Evolutionary conservation across 2,888 invertebrate genomes (phyloP).

Genomic region (Cephus spinipes): DNA sequence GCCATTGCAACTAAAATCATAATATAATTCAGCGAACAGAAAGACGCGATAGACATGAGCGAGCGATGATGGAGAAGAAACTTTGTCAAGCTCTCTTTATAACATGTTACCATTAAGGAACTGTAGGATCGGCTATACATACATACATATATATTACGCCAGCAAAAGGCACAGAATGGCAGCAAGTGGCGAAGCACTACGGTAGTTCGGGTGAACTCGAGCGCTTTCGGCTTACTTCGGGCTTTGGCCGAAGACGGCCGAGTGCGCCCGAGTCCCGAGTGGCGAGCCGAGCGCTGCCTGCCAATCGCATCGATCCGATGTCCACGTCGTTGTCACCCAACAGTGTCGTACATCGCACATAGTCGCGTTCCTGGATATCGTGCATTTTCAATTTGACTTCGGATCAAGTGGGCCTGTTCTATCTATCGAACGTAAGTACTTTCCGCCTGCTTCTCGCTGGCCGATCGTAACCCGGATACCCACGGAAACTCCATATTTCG

Average conservation of each 20-base stretch:
- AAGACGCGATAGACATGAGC: too few species aligned
- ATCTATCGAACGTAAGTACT: slow-evolving; percentile 54
- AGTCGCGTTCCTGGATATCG: slow-evolving; percentile 50
- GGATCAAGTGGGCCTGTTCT: slow-evolving; percentile 52
- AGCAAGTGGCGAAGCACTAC: too few species aligned
- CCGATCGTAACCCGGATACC: slow-evolving; percentile 16
- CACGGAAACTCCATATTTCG: slow-evolving; percentile 9
- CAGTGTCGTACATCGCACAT: slow-evolving; percentile 53
- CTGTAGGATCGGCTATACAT: too few species aligned
- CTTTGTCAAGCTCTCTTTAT: too few species aligned
- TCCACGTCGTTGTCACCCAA: slow-evolving; percentile 60
- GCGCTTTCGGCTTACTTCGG: slow-evolving; percentile 14
- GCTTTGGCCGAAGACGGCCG: slow-evolving; percentile 38
- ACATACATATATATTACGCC: too few species aligned
- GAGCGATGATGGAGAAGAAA: too few species aligned
- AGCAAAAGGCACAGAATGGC: too few species aligned
- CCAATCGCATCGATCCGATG: slow-evolving; percentile 60
- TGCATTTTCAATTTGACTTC: slow-evolving; percentile 52
- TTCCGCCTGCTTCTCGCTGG: slow-evolving; percentile 4
- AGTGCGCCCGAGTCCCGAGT: slow-evolving; percentile 34
- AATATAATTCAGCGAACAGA: too few species aligned
- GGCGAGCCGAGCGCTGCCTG: slow-evolving; percentile 14
- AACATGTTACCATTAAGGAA: too few species aligned
- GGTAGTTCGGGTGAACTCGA: slow-evolving; percentile 11
- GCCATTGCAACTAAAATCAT: too few species aligned